Evolutionary conservation across 2,797 vertebrate species (phyloP), one percentile per base, ranked within the genome.

Genomic region (Lepidocolaptes lacrymiger): DNA sequence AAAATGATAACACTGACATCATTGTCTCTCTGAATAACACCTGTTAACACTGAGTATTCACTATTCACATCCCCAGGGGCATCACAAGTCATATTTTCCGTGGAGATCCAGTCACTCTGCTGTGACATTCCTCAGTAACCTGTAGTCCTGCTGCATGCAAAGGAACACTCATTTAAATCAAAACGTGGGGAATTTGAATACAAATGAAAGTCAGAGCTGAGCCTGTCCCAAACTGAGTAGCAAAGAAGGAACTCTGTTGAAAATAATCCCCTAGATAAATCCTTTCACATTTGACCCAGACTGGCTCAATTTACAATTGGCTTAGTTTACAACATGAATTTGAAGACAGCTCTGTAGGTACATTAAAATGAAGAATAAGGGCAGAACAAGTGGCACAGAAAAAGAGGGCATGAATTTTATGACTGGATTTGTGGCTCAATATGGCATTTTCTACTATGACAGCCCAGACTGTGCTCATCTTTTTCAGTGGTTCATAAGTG

Each of bases 321-420:
- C 75, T 78, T 6, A 15, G 2, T 52, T 94, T 72, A 28, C 10
- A 83, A 24, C 5, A 44, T 10, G 9, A 88, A 55, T 79, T 82
- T 4, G 0, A 1, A 18, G 54, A 28, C 22, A 49, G 28, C 6
- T 84, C 7, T 58, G 0, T 7, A 46, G 23, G 6, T 72, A 55
- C 17, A 46, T 17, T 26, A 51, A 81, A 76, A 5, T 48, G 26
- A 54, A 59, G 36, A 88, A 30, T 32, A 90, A 59, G 6, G 22
- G 14, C 30, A 51, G 36, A 92, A 85, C 1, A 63, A 66, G 23
- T n/a, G 28, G 20, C 28, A 81, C 12, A 20, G 54, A 44, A 92
- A 58, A 76, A 17, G 30, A 77, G 8, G 14, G 7, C 4, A 66
- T 14, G 46, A 79, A 49, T 41, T 79, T 85, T 73, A n/a, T 44